Percentiles rank a stretch among this genome's conserved stretches.
These are phyloP conservation scores for Lipotes vexillifer DNA, from an alignment of 2,113 vertebrate species.

Conservation along the genomic window DNA sequence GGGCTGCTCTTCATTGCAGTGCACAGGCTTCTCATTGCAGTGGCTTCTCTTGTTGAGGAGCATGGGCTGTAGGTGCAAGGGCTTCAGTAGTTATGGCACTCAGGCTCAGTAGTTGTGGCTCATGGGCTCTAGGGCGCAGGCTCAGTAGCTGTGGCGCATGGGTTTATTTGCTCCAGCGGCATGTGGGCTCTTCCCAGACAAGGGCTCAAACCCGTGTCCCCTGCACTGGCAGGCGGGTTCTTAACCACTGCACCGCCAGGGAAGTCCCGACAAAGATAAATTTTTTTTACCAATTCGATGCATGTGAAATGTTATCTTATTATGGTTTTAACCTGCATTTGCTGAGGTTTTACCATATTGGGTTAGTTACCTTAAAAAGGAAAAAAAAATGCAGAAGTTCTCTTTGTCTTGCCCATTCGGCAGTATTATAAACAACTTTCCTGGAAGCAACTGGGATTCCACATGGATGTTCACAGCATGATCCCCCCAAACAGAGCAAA, in stretches of 20 bases:
- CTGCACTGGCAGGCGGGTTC: no score
- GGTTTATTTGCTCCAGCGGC: no score
- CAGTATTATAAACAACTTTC: background rate
- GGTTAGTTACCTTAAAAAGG: background rate
- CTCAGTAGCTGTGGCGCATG: no score
- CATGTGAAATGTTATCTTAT: background rate
- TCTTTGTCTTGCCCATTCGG: background rate
- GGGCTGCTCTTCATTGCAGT: no score
- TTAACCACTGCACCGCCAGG: no score
- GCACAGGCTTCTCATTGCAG: no score
- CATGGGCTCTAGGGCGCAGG: accelerated
- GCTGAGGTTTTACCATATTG: background rate
- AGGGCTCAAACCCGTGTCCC: no score
- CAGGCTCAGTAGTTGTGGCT: no score
- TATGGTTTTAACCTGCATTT: background rate
- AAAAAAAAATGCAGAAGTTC: background rate
- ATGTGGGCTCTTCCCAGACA: no score
- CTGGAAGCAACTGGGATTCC: background rate
- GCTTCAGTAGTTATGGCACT: no score
- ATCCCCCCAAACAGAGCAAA: background rate
- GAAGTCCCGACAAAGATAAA: background rate
- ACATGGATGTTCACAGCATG: background rate
- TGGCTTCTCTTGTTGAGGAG: no score
- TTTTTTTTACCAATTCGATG: background rate
- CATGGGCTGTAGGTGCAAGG: no score